A percentile compares a stretch with the other conserved stretches of the same genome.
Evolutionary conservation across 2,888 invertebrate genomes (phyloP).

Genomic region (Tachina fera): DNA sequence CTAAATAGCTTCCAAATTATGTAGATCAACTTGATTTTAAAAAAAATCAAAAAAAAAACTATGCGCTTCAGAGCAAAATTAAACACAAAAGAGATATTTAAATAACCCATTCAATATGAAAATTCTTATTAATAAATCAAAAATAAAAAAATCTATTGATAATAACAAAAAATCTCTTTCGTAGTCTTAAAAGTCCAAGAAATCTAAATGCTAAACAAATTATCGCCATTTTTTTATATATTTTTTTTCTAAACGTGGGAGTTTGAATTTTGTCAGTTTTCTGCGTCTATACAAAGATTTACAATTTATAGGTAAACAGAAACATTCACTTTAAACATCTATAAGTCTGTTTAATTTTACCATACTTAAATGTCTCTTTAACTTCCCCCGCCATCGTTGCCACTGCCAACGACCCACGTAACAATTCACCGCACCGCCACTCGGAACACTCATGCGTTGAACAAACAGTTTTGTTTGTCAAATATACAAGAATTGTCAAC

Average conservation of each 20-base stretch:
- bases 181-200: constrained; percentile 6
- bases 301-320: constrained; percentile 27
- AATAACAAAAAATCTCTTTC: constrained; percentile 15
- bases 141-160: background rate
- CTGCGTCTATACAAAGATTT: constrained; percentile 13
- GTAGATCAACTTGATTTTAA: constrained; percentile 30
- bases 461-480: constrained; percentile 19
- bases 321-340: constrained; percentile 43
- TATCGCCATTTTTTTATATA: constrained; percentile 22
- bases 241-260: constrained; percentile 60
- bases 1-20: constrained; percentile 61
- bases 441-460: constrained; percentile 53
- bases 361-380: background rate
- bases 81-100: constrained; percentile 13
- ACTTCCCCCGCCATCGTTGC: background rate
- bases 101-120: constrained; percentile 19
- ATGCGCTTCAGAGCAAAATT: background rate
- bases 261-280: constrained; percentile 13
- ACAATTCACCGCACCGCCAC: background rate
- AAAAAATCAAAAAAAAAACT: background rate
- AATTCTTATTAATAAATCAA: constrained; percentile 18
- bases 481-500: constrained; percentile 52
- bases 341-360: background rate
- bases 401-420: background rate
- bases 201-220: constrained; percentile 24